Conservation (phyloP, 2,888 invertebrate species). For the Trichacis sp. region DNA sequence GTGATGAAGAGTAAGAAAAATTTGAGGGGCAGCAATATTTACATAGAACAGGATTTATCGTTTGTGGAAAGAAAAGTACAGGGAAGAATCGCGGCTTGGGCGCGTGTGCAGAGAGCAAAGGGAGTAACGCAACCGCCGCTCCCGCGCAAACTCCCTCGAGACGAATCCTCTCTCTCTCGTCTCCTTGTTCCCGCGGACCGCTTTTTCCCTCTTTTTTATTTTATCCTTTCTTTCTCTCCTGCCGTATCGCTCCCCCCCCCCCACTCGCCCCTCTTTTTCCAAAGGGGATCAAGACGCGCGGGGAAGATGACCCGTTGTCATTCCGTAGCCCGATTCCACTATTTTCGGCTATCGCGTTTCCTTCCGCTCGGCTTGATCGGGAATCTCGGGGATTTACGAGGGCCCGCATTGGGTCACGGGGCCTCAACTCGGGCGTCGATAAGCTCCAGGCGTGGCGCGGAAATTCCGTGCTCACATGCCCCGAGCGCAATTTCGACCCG, state of each 20-base stretch:
- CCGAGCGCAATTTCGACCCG: not conserved
- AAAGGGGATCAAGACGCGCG: not conserved
- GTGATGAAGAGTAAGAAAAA: too few relatives aligned
- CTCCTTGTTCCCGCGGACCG: constrained; percentile 3
- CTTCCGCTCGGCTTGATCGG: constrained; percentile 1
- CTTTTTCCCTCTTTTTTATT: constrained; percentile 12
- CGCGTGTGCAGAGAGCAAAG: too few relatives aligned
- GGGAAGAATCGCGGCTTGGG: too few relatives aligned
- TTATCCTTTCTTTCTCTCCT: too few relatives aligned
- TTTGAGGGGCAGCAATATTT: too few relatives aligned
- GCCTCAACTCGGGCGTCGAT: constrained; percentile 13
- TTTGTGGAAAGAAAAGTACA: too few relatives aligned
- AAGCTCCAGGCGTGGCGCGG: constrained; percentile 14
- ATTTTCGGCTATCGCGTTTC: not conserved
- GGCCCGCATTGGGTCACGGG: constrained; percentile 8
- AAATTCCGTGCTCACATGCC: constrained; percentile 6
- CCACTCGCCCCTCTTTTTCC: too few relatives aligned
- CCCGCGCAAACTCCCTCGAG: constrained; percentile 51
- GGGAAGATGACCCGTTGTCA: constrained; percentile 5
- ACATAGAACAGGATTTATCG: too few relatives aligned
- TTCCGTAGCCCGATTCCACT: not conserved
- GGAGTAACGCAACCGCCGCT: constrained; percentile 57
- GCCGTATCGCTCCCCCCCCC: constrained; percentile 13
- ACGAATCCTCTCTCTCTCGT: constrained; percentile 14
- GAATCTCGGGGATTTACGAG: constrained; percentile 6